A percentile compares a stretch with the other conserved stretches of the same genome.
Conservation (phyloP, 1,140 invertebrate genomes). For the Macrotrachela quadricornifera region DNA sequence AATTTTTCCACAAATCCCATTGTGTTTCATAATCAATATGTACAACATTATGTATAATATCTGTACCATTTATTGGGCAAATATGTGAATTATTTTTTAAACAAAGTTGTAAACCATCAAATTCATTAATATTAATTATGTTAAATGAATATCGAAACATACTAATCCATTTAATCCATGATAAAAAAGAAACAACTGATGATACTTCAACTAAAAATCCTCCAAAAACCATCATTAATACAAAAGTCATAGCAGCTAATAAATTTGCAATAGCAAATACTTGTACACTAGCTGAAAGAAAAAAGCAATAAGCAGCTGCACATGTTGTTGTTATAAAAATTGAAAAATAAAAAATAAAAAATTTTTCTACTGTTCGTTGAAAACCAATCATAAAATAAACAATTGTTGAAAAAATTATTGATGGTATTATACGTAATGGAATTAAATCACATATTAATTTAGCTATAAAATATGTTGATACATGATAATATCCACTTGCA, state of each 20-base stretch:
- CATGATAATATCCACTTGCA: constrained; percentile 27
- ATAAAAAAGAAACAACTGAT: constrained; percentile 18
- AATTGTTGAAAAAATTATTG: constrained; percentile 18
- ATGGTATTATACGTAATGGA: constrained; percentile 21
- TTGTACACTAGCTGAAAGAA: constrained; percentile 19
- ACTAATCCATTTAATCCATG: constrained; percentile 25
- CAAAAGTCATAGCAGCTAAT: constrained; percentile 19
- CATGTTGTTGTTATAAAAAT: constrained; percentile 18
- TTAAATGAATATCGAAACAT: constrained; percentile 24
- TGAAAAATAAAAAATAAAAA: constrained; percentile 20
- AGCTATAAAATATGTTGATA: constrained; percentile 25
- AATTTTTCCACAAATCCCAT: constrained; percentile 22
- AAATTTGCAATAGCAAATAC: constrained; percentile 23
- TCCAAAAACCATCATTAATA: constrained; percentile 30
- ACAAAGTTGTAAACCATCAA: background rate
- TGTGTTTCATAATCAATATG: constrained; percentile 12
- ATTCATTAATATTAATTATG: constrained; percentile 11
- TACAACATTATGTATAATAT: too few species aligned
- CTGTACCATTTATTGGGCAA: too few species aligned
- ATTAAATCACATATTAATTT: constrained; percentile 28
- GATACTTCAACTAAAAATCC: constrained; percentile 26
- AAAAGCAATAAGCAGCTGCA: constrained; percentile 20
- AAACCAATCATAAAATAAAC: constrained; percentile 28
- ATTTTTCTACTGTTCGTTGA: constrained; percentile 13
- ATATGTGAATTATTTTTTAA: constrained; percentile 11